Conservation (phyloP, 2,888 invertebrate species). For the Drosophila imparisetae region DNA sequence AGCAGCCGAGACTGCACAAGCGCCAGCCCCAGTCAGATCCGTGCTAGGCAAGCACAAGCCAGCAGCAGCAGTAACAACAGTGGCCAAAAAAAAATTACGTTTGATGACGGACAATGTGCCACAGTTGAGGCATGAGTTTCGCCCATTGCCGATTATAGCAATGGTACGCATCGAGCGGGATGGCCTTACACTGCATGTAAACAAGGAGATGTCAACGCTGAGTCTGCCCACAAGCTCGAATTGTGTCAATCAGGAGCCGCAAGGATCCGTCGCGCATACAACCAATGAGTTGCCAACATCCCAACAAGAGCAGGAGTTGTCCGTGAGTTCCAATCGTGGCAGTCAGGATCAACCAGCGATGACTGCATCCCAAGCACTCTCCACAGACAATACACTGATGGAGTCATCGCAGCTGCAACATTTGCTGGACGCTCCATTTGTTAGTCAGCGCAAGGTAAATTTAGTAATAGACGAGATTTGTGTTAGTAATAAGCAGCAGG, state of each 20-base stretch:
- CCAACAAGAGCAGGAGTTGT: not conserved
- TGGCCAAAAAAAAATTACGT: constrained; percentile 38
- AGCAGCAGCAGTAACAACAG: too few relatives aligned
- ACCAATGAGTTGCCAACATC: not conserved
- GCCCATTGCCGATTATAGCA: constrained; percentile 47
- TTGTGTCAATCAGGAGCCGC: not conserved
- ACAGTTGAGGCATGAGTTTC: constrained; percentile 61
- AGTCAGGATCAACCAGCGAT: constrained; percentile 1
- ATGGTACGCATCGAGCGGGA: constrained; percentile 33
- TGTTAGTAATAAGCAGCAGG: constrained; percentile 20
- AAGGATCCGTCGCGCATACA: not conserved
- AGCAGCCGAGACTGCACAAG: not conserved
- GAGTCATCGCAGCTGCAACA: constrained; percentile 53
- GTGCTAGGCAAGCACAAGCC: constrained; percentile 1
- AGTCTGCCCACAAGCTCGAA: not conserved
- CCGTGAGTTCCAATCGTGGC: not conserved
- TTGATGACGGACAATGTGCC: constrained; percentile 53
- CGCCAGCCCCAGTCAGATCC: not conserved
- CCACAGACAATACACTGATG: constrained; percentile 59
- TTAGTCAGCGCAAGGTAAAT: constrained; percentile 60
- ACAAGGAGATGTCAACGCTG: not conserved
- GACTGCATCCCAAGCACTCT: constrained; percentile 60
- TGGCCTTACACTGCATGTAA: fast-evolving
- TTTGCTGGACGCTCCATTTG: constrained; percentile 38
- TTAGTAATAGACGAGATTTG: not conserved